A percentile compares a stretch with the other conserved stretches of the same genome.
Evolutionary conservation across 53 echinoderm and acorn worm species (phyloP).

Genomic region (Apostichopus leukothele): DNA sequence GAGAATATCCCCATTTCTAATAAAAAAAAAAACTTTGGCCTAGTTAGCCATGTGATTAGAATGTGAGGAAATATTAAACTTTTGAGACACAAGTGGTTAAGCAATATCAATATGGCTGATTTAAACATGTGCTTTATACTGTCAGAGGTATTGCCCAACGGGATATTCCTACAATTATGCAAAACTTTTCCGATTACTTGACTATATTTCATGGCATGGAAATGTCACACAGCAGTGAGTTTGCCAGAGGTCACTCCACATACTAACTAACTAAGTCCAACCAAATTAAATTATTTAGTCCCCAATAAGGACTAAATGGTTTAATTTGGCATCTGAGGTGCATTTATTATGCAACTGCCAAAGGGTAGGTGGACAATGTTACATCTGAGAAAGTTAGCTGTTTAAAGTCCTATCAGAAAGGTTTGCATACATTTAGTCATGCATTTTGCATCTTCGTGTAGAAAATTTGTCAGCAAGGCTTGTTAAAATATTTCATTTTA

Average conservation of each 20-base stretch:
- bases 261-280: neutral
- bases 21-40: too few relatives aligned
- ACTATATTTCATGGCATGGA: neutral
- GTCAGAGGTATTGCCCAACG: neutral
- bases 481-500: neutral
- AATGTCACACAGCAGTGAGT: neutral
- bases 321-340: conserved; percentile 29
- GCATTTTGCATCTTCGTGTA: neutral
- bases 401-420: neutral
- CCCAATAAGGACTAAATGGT: neutral
- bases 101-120: too few relatives aligned
- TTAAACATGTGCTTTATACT: too few relatives aligned
- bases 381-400: neutral
- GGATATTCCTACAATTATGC: neutral
- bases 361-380: neutral
- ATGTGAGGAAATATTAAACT: too few relatives aligned
- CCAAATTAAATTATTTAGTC: conserved; percentile 18
- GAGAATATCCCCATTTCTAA: too few relatives aligned
- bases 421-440: neutral
- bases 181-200: neutral
- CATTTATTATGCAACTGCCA: neutral
- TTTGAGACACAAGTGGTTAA: too few relatives aligned
- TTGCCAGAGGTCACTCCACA: neutral
- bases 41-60: too few relatives aligned
- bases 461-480: neutral